phyloP scores from a whole-genome alignment of 2,113 vertebrate species.

The Rhinopomastus cyanomelas region DNA sequence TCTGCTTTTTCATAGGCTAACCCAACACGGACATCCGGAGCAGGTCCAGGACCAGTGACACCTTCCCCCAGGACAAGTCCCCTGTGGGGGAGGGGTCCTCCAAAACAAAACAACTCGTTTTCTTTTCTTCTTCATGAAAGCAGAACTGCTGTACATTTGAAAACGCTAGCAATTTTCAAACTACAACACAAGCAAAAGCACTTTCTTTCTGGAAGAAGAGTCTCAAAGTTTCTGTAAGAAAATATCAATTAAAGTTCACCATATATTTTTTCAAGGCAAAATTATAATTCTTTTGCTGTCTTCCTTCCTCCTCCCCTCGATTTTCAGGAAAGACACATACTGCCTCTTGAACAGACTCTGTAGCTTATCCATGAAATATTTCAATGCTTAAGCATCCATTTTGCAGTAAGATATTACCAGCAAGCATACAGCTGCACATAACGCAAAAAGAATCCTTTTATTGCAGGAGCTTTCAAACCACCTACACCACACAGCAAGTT shows the following conservation, averaged over 20 bases:
- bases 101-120: too few relatives aligned
- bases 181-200: not conserved
- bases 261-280: not conserved
- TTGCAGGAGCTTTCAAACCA: not conserved
- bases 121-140: too few relatives aligned
- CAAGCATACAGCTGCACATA: not conserved
- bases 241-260: not conserved
- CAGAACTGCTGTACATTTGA: too few relatives aligned
- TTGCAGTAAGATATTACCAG: not conserved
- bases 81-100: too few relatives aligned
- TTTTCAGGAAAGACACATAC: not conserved
- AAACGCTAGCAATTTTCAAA: too few relatives aligned
- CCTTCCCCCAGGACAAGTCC: too few relatives aligned
- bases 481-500: not conserved
- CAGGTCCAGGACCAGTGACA: too few relatives aligned
- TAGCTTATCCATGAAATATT: not conserved
- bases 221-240: not conserved
- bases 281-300: not conserved
- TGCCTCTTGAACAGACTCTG: not conserved
- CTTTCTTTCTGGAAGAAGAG: not conserved
- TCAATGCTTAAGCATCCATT: not conserved
- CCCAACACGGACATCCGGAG: too few relatives aligned
- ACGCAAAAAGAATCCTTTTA: not conserved
- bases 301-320: not conserved
- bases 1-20: too few relatives aligned